phyloP scores from a whole-genome alignment of 2,888 invertebrate species.

The Limnephilus rhombicus region DNA sequence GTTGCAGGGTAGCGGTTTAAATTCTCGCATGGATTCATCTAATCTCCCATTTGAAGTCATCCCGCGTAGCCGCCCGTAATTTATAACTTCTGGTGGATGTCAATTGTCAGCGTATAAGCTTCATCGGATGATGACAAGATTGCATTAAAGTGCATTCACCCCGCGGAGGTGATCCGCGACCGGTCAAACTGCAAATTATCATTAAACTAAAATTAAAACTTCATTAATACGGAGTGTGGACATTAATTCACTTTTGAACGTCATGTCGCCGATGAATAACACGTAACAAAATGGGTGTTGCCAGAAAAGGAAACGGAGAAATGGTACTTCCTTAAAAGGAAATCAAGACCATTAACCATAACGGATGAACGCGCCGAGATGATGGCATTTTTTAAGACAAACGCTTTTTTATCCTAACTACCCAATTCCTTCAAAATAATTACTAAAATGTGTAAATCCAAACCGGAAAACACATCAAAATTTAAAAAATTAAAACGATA shows the following conservation, averaged over 20 bases:
- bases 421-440: not conserved
- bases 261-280: slow-evolving; percentile 2
- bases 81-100: not conserved
- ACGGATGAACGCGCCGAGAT: not conserved
- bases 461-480: not conserved
- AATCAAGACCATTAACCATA: not conserved
- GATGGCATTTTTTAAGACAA: not conserved
- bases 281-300: not conserved
- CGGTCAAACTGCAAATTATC: slow-evolving; percentile 37
- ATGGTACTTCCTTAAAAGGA: not conserved
- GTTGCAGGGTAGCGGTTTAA: not conserved
- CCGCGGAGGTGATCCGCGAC: not conserved
- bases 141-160: not conserved
- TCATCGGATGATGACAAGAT: slow-evolving; percentile 14
- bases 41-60: not conserved
- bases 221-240: slow-evolving; percentile 27
- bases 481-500: too few species aligned
- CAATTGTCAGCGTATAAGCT: not conserved
- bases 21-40: not conserved
- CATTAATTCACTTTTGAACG: slow-evolving; percentile 10
- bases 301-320: not conserved
- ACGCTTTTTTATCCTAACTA: not conserved
- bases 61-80: not conserved
- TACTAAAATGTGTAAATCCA: not conserved
- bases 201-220: slow-evolving; percentile 33